Evolutionary conservation across 2,113 vertebrate genomes (phyloP).

Genomic region (Heterotilapia buettikoferi): DNA sequence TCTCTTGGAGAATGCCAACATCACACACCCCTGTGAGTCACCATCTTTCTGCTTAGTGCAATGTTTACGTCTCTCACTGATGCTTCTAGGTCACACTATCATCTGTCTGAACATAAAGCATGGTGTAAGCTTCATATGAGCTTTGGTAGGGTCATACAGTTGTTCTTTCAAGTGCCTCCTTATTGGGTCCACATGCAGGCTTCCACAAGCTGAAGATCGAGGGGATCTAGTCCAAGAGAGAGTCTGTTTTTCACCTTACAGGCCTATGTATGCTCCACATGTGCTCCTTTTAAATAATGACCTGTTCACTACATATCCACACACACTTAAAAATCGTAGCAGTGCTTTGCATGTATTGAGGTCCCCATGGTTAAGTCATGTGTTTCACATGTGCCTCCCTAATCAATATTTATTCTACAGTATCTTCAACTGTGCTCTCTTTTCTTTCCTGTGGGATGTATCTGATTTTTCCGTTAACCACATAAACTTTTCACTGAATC

Average conservation of each 20-base stretch:
- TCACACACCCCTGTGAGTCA: constrained; percentile 91
- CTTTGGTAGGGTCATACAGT: not conserved
- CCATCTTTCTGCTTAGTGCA: not conserved
- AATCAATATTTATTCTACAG: not conserved
- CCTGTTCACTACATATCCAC: not conserved
- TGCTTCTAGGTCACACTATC: not conserved
- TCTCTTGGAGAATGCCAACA: constrained; percentile 93
- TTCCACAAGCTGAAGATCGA: not conserved
- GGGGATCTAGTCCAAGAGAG: not conserved
- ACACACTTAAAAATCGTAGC: not conserved
- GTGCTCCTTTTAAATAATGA: not conserved
- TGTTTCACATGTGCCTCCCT: not conserved
- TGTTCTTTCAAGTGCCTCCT: not conserved
- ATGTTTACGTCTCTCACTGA: not conserved
- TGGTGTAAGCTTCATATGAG: not conserved
- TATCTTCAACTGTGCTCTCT: not conserved
- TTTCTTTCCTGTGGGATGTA: not conserved
- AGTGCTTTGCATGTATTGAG: not conserved
- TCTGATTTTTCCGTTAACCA: constrained; percentile 12
- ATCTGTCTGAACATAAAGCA: not conserved
- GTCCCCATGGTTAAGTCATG: not conserved
- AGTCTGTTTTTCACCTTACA: not conserved
- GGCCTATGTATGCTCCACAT: not conserved
- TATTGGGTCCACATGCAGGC: not conserved
- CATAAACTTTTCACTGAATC: not conserved